A percentile compares a stretch with the other conserved stretches of the same genome.
phyloP scores from a whole-genome alignment of 2,888 invertebrate genomes.

The Erebia palarica region DNA sequence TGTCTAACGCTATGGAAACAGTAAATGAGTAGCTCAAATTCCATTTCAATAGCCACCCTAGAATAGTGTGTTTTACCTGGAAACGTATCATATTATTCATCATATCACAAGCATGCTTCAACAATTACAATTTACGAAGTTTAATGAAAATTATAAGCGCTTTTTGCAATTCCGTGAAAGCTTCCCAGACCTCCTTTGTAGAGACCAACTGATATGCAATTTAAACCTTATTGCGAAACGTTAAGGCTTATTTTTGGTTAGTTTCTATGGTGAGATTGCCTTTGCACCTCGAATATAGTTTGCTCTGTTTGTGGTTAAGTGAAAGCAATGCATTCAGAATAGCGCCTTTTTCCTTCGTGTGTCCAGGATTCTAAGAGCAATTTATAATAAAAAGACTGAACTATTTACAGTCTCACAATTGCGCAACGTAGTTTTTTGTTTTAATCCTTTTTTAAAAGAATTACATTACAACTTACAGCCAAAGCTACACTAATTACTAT shows the following conservation, averaged over 20 bases:
- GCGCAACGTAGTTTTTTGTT: no score
- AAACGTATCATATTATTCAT: neutral
- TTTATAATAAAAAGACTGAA: no score
- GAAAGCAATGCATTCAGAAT: neutral
- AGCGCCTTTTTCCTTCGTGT: neutral
- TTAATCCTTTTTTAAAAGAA: no score
- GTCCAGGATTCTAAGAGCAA: neutral
- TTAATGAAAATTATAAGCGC: slow-evolving; percentile 11
- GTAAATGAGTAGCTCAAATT: no score
- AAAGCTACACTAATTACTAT: no score
- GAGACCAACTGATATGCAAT: neutral
- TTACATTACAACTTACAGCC: no score
- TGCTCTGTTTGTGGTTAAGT: neutral
- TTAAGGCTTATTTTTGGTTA: neutral
- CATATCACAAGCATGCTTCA: slow-evolving; percentile 1
- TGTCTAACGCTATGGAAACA: no score
- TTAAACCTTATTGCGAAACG: neutral
- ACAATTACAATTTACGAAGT: slow-evolving; percentile 8
- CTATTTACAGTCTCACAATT: no score
- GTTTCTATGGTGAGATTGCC: neutral
- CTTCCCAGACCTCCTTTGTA: neutral
- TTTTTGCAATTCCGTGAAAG: slow-evolving; percentile 16
- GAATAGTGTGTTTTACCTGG: neutral
- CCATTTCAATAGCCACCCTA: neutral
- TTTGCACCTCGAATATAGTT: neutral